Evolutionary conservation across 2,113 vertebrate species (phyloP), one percentile per base, ranked within the genome.

Genomic region (Pelmatolapia mariae): DNA sequence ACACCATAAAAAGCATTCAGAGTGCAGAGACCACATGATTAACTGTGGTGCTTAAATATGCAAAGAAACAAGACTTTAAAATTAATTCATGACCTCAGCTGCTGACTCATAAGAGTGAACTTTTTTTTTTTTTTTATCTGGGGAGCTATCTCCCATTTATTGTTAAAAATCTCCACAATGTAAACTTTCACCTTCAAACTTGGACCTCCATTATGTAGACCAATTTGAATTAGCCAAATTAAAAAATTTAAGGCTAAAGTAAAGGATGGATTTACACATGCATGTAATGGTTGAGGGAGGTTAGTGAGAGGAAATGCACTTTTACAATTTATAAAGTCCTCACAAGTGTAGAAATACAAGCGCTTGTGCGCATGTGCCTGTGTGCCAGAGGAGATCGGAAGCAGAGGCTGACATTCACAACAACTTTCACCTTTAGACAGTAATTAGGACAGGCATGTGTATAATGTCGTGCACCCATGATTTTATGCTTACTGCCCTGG

Each of bases 401-500:
- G 63, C 80, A 66, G 84, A 45, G 83, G 12, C 13, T 15, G 80
- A 40, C 53, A 33, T 81, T 90, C 80, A 50, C 89, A 63, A 86
- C 88, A 47, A 2, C 81, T 76, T 63, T 91, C 91, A 90, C 84
- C 86, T 92, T 78, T 59, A 86, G 80, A 94, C 83, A 80, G 45
- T 93, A 89, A 93, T 87, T 38, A 80, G 56, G 53, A 5, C 15
- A 38, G 91, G 45, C 93, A 73, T 90, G 87, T 91, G 91, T 71
- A 26, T 81, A 90, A 90, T 87, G 91, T 54, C 8, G 36, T 45
- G 78, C 76, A 86, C 86, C 71, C 71, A 52, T 89, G 83, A 83
- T 86, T 89, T 89, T 71, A 90, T 31, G 89, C 78, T 47, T 63
- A 6, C 53, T 90, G 90, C 82, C 80, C 79, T 4, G 29, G n/a